Percentiles rank a stretch among this genome's conserved stretches.
Evolutionary conservation across 37 sponge, comb jelly and placozoan species (phyloP).

Genomic region (Hormiphora californensis): DNA sequence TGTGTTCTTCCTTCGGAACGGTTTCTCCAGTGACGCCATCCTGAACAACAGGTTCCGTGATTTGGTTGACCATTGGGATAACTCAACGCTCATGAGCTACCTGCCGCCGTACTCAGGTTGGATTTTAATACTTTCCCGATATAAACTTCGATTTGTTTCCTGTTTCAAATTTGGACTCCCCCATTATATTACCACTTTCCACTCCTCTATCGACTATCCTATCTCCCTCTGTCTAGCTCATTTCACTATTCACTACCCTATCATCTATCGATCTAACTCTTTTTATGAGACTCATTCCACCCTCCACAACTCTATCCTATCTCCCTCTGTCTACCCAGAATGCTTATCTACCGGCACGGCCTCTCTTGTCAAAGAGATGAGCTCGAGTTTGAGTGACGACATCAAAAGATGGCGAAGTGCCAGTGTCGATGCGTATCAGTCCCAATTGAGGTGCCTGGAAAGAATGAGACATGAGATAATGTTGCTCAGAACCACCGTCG

Average conservation of each 20-base stretch:
- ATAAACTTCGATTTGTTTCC: too few relatives aligned
- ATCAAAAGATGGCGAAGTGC: neutral
- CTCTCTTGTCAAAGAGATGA: slow-evolving; percentile 42
- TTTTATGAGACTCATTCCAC: too few relatives aligned
- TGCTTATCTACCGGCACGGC: slow-evolving; percentile 26
- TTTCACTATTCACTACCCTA: too few relatives aligned
- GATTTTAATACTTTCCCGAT: neutral
- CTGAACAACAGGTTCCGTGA: slow-evolving; percentile 61
- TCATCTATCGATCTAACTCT: too few relatives aligned
- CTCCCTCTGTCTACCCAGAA: neutral
- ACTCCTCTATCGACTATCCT: too few relatives aligned
- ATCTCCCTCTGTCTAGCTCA: too few relatives aligned
- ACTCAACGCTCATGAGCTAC: slow-evolving; percentile 80
- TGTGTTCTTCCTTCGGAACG: slow-evolving; percentile 64
- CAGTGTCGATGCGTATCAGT: slow-evolving; percentile 58
- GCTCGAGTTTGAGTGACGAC: slow-evolving; percentile 24
- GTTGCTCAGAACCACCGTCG: slow-evolving; percentile 61
- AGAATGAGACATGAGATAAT: slow-evolving; percentile 68
- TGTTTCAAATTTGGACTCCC: too few relatives aligned
- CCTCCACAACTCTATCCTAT: too few relatives aligned
- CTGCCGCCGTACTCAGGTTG: slow-evolving; percentile 73
- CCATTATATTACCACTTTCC: too few relatives aligned
- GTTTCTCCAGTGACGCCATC: slow-evolving; percentile 72
- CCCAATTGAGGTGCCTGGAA: slow-evolving; percentile 66
- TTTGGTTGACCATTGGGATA: slow-evolving; percentile 72